Evolutionary conservation across 2,797 vertebrate genomes (phyloP), one percentile per base, ranked within the genome.

Genomic region (Poliocrania exsul): DNA sequence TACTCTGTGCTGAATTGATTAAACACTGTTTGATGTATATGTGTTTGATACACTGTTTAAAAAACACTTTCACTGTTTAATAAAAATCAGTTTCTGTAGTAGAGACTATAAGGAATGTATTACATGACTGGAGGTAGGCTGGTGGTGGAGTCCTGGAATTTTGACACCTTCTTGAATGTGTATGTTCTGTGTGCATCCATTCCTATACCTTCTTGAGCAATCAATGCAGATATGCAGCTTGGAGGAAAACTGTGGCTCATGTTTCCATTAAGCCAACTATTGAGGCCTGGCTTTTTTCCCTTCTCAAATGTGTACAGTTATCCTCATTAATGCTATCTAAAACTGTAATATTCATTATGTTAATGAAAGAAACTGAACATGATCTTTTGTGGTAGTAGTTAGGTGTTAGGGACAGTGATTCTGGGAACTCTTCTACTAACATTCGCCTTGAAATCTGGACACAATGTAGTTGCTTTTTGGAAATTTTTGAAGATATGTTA

Each of bases 201-300:
- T 42, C 37, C 37, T 75, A 9, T 40, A 28, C 7, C 4, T 65
- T 33, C 26, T 47, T 46, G 42, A 61, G 40, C 23, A 69, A 17
- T 37, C 10, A 16, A 0, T 5, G 15, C 37, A 24, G 20, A 13
- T 16, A 0, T 49, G 33, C 16, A 38, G 21, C 42, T 78, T 29
- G 8, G 17, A 9, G 40, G 17, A 26, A 67, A 5, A 11, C 46
- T 60, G 42, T 71, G 46, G 26, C 26, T 67, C 5, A 7, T 6
- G 35, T 13, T 6, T 69, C 15, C 4, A 4, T 50, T 73, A 71
- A 69, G 13, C 23, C 5, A 42, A 1, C 10, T 42, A 3, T 0
- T 37, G 13, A 7, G 24, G 9, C 29, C 62, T 73, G 35, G 23
- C 31, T 81, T 72, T 58, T 84, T 20, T 40, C 2, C 14, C 23